Evolutionary conservation across 2,888 invertebrate species (phyloP), one percentile per base, ranked within the genome.

Genomic region (Dermolepida albohirtum): DNA sequence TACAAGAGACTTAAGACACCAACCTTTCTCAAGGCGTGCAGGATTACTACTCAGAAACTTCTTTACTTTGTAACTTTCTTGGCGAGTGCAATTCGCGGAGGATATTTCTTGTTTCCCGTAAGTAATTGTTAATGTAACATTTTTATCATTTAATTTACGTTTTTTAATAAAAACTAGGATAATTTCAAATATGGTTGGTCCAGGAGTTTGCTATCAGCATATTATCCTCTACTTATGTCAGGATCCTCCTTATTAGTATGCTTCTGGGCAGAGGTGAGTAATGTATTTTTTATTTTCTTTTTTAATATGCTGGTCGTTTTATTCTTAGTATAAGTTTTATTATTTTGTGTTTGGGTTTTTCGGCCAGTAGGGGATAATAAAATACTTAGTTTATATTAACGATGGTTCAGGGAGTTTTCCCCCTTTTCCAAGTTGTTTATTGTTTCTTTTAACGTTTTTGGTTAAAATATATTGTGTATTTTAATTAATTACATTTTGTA

Each of bases 211-310:
- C 87, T 95, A 76, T 94, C 94, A 22, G 95, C 95, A 0, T 96
- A 95, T 84, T 96, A 96, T 84, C 95, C 96, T 0, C 86, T 96
- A 50, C 86, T 96, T 67, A 88, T 96, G 87, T 93, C 95, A 8
- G 94, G 95, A 62, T 92, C 95, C 0, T 96, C 96, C 0, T 87
- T 96, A 69, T 92, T 96, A 74, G 95, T 96, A 73, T 96, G 96
- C 84, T 94, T 95, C 82, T 96, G 96, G 96, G 96, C 96, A 44
- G 96, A 96, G 90, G 94, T 93, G 83, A 88, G 89, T 86, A 12
- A 12, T 47, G 27, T 29, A n/a, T 54, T 50, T 50, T n/a, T n/a
- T n/a, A n/a, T n/a, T n/a, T n/a, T n/a, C n/a, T n/a, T n/a, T n/a
- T n/a, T n/a, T n/a, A n/a, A n/a, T n/a, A n/a, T n/a, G n/a, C n/a